Conservation (phyloP, 2,797 vertebrate genomes). For the Octomys mimax region DNA sequence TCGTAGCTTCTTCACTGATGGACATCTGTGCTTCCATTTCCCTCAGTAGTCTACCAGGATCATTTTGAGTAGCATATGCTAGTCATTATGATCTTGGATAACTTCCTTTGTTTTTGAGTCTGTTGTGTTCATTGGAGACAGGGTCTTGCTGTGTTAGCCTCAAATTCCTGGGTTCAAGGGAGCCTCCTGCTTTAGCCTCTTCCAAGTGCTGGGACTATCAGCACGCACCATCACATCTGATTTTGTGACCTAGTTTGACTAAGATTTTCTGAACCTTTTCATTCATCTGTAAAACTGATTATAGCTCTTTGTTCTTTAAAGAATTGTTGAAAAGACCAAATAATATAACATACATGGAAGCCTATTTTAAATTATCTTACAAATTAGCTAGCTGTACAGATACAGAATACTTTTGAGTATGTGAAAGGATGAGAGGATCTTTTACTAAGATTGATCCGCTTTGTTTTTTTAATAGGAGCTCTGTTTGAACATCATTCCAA, state of each 20-base stretch:
- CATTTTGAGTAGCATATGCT: background rate
- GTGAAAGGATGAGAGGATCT: background rate
- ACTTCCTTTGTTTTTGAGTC: background rate
- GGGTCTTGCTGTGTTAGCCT: background rate
- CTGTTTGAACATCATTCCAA: slow-evolving; percentile 99
- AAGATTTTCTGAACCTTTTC: slow-evolving; percentile 37
- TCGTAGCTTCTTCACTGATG: background rate
- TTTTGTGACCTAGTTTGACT: background rate
- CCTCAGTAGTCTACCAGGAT: slow-evolving; percentile 3
- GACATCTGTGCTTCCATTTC: slow-evolving; percentile 14
- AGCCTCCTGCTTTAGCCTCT: background rate
- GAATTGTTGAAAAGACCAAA: slow-evolving; percentile 37
- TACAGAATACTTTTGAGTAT: slow-evolving; percentile 23
- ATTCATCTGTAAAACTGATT: slow-evolving; percentile 41
- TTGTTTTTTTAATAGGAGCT: slow-evolving; percentile 93
- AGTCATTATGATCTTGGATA: background rate
- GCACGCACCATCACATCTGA: accelerated
- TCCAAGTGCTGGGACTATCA: background rate
- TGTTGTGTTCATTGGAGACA: background rate
- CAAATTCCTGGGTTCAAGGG: background rate
- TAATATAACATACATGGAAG: background rate
- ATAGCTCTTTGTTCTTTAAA: slow-evolving; percentile 37
- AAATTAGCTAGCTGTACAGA: slow-evolving; percentile 28
- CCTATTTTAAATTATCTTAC: slow-evolving; percentile 43
- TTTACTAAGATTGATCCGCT: slow-evolving; percentile 67